Percentiles rank a stretch among this genome's conserved stretches.
Evolutionary conservation across 1,140 invertebrate species (phyloP).

Genomic region (Trichonephila inaurata): DNA sequence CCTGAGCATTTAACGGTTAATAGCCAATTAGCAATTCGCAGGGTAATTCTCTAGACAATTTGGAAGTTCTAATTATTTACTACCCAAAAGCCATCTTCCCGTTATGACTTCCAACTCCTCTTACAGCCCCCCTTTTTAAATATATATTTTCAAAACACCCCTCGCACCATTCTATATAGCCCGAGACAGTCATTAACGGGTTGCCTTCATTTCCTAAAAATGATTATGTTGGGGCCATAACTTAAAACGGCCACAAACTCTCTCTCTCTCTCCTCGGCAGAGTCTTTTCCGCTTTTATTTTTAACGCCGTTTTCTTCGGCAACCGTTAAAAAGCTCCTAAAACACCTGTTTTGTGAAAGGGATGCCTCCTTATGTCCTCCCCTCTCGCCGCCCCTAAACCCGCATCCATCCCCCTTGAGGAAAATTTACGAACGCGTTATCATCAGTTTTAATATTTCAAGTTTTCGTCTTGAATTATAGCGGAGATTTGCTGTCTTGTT

Average conservation of each 20-base stretch:
- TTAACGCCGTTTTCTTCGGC: conserved; percentile 59
- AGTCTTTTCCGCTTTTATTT: conserved; percentile 9
- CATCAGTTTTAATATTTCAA: conserved; percentile 74
- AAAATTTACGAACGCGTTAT: conserved; percentile 68
- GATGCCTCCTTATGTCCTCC: background rate
- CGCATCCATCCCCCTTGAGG: conserved; percentile 46
- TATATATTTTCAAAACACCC: conserved; percentile 42
- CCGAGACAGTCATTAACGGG: conserved; percentile 58
- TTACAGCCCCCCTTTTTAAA: background rate
- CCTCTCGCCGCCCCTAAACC: background rate
- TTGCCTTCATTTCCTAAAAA: conserved; percentile 62
- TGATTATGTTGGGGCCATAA: conserved; percentile 67
- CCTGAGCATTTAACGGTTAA: conserved; percentile 60
- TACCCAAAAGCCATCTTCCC: background rate
- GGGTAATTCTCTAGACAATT: conserved; percentile 68
- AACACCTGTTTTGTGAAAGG: conserved; percentile 71
- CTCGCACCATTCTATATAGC: background rate
- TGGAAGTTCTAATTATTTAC: conserved; percentile 69
- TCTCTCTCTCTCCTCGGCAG: background rate
- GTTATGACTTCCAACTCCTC: conserved; percentile 36
- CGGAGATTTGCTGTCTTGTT: conserved; percentile 18
- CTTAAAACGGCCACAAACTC: conserved; percentile 50
- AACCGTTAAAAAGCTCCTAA: conserved; percentile 70
- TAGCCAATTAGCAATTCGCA: conserved; percentile 67
- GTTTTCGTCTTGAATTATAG: conserved; percentile 66